Percentiles rank a stretch among this genome's conserved stretches.
Evolutionary conservation across 2,113 vertebrate species (phyloP).

Genomic region (Hyperopisus bebe): DNA sequence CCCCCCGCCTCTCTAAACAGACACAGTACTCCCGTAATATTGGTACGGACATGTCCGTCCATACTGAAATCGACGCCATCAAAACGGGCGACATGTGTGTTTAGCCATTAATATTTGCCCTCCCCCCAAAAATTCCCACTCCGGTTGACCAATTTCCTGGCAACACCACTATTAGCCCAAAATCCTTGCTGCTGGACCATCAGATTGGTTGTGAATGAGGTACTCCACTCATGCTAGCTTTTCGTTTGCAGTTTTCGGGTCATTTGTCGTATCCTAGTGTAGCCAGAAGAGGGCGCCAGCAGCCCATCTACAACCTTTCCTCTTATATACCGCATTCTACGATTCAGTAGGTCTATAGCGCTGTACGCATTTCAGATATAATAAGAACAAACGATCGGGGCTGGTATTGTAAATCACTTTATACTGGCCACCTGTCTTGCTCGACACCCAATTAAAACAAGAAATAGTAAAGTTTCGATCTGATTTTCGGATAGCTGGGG

Average conservation of each 20-base stretch:
- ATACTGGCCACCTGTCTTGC: neutral
- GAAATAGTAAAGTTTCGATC: neutral
- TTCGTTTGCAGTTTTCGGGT: neutral
- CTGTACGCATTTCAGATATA: neutral
- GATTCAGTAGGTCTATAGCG: neutral
- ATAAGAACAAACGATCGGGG: neutral
- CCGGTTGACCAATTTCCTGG: neutral
- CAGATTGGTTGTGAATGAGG: neutral
- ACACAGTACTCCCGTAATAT: no score
- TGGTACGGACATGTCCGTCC: neutral
- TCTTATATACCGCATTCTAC: neutral
- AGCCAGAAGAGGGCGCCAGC: constrained; percentile 3
- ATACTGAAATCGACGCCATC: neutral
- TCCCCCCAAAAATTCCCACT: neutral
- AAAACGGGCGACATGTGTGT: neutral
- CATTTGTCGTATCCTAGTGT: neutral
- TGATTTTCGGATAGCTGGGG: neutral
- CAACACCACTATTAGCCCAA: neutral
- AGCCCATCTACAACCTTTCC: neutral
- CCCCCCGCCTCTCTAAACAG: no score
- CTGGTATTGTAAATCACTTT: neutral
- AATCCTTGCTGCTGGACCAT: neutral
- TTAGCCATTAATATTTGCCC: neutral
- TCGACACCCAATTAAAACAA: neutral
- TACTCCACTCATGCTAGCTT: neutral